phyloP scores from a whole-genome alignment of 2,113 vertebrate genomes.

The Marcusenius ussheri region DNA sequence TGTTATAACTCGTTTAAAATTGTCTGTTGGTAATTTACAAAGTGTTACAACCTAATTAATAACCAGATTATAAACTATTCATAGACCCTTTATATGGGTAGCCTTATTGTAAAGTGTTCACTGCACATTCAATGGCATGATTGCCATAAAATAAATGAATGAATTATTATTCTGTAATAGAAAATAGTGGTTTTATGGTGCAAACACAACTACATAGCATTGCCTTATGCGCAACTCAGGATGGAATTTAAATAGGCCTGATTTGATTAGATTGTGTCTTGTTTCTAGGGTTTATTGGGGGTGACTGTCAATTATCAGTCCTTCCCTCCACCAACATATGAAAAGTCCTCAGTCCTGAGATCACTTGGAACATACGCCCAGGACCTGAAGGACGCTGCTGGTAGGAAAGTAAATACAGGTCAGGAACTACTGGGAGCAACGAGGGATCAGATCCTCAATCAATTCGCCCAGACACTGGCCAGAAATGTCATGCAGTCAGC shows the following conservation, averaged over 20 bases:
- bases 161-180: background rate
- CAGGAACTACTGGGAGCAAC: constrained; percentile 3
- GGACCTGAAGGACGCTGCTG: constrained; percentile 18
- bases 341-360: constrained; percentile 26
- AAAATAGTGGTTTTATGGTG: background rate
- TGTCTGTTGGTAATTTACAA: no score
- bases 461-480: constrained; percentile 47
- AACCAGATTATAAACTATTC: no score
- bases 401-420: background rate
- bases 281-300: constrained; percentile 15
- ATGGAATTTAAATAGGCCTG: background rate
- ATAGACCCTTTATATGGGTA: no score
- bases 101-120: no score
- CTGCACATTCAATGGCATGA: background rate
- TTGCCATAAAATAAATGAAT: background rate
- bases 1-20: no score
- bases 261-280: background rate
- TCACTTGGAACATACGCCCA: constrained; percentile 30
- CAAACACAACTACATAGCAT: background rate
- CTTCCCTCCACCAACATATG: constrained; percentile 24
- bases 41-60: no score
- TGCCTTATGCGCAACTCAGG: background rate
- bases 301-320: constrained; percentile 24
- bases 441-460: constrained; percentile 24
- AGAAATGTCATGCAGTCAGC: constrained; percentile 41